Percentiles rank a stretch among this genome's conserved stretches.
phyloP scores from a whole-genome alignment of 2,797 vertebrate genomes.

The Sebastiscus tertius region DNA sequence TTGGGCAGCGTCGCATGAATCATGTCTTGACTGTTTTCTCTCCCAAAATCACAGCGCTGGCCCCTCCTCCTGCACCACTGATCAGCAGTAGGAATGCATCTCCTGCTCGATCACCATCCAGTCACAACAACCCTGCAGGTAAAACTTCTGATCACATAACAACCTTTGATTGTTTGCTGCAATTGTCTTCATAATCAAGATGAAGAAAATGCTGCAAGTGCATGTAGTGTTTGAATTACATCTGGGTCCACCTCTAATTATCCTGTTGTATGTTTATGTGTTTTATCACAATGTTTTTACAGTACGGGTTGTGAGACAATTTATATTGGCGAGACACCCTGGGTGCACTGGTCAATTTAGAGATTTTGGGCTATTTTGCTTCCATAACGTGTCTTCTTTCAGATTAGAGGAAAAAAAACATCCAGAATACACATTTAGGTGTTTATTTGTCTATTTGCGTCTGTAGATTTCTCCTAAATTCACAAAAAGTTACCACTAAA shows the following conservation, averaged over 20 bases:
- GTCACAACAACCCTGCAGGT: slow-evolving; percentile 65
- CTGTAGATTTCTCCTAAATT: too few relatives aligned
- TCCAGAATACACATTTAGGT: too few relatives aligned
- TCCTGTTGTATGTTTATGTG: not conserved
- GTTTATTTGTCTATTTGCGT: too few relatives aligned
- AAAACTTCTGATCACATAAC: not conserved
- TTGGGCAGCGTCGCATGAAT: slow-evolving; percentile 26
- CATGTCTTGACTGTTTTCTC: slow-evolving; percentile 27
- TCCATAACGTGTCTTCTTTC: too few relatives aligned
- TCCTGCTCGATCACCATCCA: slow-evolving; percentile 57
- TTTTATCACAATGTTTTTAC: not conserved
- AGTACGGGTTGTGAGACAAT: not conserved
- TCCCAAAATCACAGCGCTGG: slow-evolving; percentile 55
- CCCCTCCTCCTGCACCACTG: slow-evolving; percentile 38
- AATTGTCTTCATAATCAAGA: not conserved
- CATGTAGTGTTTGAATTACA: not conserved
- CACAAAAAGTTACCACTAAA: too few relatives aligned
- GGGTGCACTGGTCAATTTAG: too few relatives aligned
- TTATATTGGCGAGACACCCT: too few relatives aligned
- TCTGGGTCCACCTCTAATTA: not conserved
- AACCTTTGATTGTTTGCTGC: not conserved
- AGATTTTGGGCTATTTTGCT: too few relatives aligned
- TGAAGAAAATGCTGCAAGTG: not conserved
- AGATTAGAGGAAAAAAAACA: too few relatives aligned
- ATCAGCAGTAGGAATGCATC: slow-evolving; percentile 48